A percentile compares a stretch with the other conserved stretches of the same genome.
phyloP scores from a whole-genome alignment of 1,140 invertebrate genomes.

The Bilobella aurantiaca region DNA sequence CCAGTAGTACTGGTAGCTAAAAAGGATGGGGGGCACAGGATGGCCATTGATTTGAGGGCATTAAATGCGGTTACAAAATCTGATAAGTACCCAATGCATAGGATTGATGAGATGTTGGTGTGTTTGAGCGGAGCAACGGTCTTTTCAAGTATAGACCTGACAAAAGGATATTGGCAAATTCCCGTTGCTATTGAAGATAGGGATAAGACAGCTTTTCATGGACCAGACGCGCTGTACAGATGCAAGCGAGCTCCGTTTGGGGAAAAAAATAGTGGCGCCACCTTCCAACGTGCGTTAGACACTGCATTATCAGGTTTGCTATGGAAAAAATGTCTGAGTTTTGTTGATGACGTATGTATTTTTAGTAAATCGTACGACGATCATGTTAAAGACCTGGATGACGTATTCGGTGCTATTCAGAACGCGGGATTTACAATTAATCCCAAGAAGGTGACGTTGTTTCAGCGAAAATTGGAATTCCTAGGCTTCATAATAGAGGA shows the following conservation, averaged over 20 bases:
- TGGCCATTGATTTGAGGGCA: slow-evolving; percentile 42
- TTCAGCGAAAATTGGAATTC: not conserved
- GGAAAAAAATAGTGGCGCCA: slow-evolving; percentile 34
- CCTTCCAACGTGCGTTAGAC: slow-evolving; percentile 36
- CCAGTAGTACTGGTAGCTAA: slow-evolving; percentile 43
- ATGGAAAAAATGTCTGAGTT: not conserved
- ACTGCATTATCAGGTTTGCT: slow-evolving; percentile 18
- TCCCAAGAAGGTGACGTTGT: slow-evolving; percentile 19
- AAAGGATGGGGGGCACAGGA: slow-evolving; percentile 38
- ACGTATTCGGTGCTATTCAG: not conserved
- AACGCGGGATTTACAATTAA: slow-evolving; percentile 15
- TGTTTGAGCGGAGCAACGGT: slow-evolving; percentile 25
- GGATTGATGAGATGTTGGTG: slow-evolving; percentile 17
- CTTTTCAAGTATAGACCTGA: slow-evolving; percentile 41
- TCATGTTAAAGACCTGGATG: slow-evolving; percentile 6
- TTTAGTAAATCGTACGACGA: slow-evolving; percentile 2
- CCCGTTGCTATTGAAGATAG: slow-evolving; percentile 36
- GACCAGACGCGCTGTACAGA: slow-evolving; percentile 34
- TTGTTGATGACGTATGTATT: slow-evolving; percentile 24
- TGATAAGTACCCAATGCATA: slow-evolving; percentile 40
- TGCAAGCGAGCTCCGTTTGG: slow-evolving; percentile 36
- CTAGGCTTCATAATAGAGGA: slow-evolving; percentile 39
- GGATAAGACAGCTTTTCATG: slow-evolving; percentile 40
- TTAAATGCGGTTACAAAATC: slow-evolving; percentile 41
- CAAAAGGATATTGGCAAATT: slow-evolving; percentile 43